Evolutionary conservation across 53 echinoderm and acorn worm genomes (phyloP).

Genomic region (Apostichopus leukothele): DNA sequence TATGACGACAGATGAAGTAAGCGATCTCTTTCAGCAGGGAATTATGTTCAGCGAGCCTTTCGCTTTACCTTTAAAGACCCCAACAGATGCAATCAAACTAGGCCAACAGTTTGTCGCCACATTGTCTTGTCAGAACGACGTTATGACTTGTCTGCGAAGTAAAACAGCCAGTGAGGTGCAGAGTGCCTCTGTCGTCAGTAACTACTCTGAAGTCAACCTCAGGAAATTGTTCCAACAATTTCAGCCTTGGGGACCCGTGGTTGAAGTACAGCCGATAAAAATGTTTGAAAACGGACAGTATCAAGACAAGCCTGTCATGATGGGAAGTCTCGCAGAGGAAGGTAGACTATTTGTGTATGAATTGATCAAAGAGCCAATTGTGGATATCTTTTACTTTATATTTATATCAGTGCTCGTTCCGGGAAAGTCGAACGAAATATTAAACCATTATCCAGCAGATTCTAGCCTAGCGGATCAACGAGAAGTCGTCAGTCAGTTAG

Average conservation of each 20-base stretch:
- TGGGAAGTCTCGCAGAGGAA: conserved; percentile 29
- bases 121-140: conserved; percentile 15
- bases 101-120: conserved; percentile 6
- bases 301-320: conserved; percentile 31
- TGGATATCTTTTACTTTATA: neutral
- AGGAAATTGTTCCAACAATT: neutral
- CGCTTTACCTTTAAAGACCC: conserved; percentile 11
- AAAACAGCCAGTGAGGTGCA: conserved; percentile 15
- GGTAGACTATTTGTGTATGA: neutral
- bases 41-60: conserved; percentile 46
- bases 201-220: neutral
- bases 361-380: neutral
- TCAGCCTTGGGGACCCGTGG: conserved; percentile 43
- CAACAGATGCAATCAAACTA: neutral
- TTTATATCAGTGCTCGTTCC: neutral
- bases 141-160: conserved; percentile 9
- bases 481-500: conserved; percentile 3
- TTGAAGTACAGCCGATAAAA: conserved; percentile 31
- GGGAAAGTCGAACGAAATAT: neutral
- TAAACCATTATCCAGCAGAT: conserved; percentile 12
- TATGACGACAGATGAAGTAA: neutral
- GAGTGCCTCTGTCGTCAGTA: neutral
- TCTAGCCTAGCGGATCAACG: neutral
- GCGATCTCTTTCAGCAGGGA: conserved; percentile 18
- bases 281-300: conserved; percentile 9